phyloP scores from a whole-genome alignment of 2,888 invertebrate species.

The Pandemis cinnamomeana region DNA sequence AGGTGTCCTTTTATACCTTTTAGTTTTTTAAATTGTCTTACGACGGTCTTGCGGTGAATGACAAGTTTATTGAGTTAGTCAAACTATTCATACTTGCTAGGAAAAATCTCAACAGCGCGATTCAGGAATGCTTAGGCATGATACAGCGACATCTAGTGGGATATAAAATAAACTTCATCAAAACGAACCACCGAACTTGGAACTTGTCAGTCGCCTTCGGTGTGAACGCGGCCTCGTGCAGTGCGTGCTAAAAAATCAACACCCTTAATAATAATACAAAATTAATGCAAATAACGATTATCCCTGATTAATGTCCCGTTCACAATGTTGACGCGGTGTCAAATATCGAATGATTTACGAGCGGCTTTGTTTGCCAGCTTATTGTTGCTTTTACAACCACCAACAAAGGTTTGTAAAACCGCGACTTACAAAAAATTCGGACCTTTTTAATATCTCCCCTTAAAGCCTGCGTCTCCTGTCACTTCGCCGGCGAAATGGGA shows the following conservation, averaged over 20 bases:
- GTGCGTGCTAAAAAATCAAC: conserved; percentile 1
- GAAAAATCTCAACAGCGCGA: too few species aligned
- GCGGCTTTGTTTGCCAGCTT: conserved; percentile 36
- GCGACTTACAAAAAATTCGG: conserved; percentile 37
- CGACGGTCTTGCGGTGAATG: too few species aligned
- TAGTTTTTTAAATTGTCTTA: too few species aligned
- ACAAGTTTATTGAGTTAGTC: too few species aligned
- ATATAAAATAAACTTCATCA: too few species aligned
- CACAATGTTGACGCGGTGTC: conserved; percentile 40
- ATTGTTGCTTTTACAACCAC: conserved; percentile 40
- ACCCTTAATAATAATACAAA: neutral
- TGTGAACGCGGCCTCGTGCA: neutral
- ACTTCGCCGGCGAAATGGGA: conserved; percentile 34
- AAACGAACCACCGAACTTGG: too few species aligned
- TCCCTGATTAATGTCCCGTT: conserved; percentile 37
- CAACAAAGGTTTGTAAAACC: conserved; percentile 41
- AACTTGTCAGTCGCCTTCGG: too few species aligned
- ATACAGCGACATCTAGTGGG: too few species aligned
- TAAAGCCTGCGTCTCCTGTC: conserved; percentile 40
- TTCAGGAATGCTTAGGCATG: too few species aligned
- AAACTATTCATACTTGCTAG: too few species aligned
- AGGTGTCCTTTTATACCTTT: too few species aligned
- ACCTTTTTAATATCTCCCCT: conserved; percentile 39
- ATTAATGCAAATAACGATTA: conserved; percentile 33
- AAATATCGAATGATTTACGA: conserved; percentile 42